These are phyloP conservation scores for Bemisia tabaci DNA, from an alignment of 1,140 invertebrate genomes.

Conservation along the genomic window DNA sequence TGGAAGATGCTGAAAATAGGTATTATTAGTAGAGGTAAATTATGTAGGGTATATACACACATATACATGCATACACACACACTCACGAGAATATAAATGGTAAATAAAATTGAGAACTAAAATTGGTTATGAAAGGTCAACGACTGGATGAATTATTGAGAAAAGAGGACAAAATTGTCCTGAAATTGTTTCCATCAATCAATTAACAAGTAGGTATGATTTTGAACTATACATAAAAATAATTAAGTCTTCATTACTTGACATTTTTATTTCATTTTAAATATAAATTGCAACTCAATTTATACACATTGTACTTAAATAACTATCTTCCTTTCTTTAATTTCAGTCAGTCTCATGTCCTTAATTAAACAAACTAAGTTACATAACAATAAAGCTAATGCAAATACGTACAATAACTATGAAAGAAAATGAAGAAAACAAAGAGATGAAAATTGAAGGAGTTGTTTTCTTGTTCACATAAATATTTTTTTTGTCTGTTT, in stretches of 20 bases:
- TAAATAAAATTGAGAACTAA: not conserved
- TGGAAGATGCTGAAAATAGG: not conserved
- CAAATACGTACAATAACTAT: not conserved
- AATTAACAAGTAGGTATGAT: not conserved
- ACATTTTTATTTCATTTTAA: not conserved
- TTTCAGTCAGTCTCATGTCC: not conserved
- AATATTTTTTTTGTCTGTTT: too few relatives aligned
- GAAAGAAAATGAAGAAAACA: not conserved
- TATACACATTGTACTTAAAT: not conserved
- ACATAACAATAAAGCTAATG: not conserved
- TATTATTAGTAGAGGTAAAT: not conserved
- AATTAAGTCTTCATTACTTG: not conserved
- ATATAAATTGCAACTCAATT: not conserved
- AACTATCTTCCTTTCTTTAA: not conserved
- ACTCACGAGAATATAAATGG: not conserved
- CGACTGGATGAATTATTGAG: not conserved
- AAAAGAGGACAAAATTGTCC: not conserved
- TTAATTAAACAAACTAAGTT: not conserved
- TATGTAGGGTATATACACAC: not conserved
- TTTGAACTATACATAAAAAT: not conserved
- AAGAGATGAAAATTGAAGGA: not conserved
- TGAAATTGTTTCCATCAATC: not conserved
- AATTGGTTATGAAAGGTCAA: not conserved
- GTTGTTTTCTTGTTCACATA: too few relatives aligned
- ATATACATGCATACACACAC: not conserved